Evolutionary conservation across 2,888 invertebrate species (phyloP), one percentile per base, ranked within the genome.

Genomic region (Sturmia bella): DNA sequence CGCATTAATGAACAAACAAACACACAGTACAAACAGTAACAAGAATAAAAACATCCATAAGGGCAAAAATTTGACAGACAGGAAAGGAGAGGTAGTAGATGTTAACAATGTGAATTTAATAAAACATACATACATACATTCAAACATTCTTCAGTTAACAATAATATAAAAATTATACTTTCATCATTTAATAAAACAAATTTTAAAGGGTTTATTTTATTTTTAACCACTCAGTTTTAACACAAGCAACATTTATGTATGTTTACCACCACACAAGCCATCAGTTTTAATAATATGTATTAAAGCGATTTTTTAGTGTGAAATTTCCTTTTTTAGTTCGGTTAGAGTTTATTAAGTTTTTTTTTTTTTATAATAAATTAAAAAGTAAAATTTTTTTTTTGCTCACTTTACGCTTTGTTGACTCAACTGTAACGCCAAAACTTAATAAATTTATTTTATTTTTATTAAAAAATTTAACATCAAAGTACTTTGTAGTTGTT

Each of bases 341-440:
- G 13, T 41, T 52, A 45, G 17, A 37, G 41, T 32, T 54, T 66
- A 54, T 50, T 27, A 45, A 61, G 41, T 73, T 68, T 37, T 74
- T 15, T 24, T 61, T 54, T 27, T 43, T 68, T 72, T 59, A 27
- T 39, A 61, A 57, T 56, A 64, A 52, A 52, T 41, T 37, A 17
- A 57, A 57, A 57, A 59, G 69, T 43, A n/a, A 24, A 50, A 57
- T n/a, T 43, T 56, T 52, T 24, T 66, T 69, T 75, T 78, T 82
- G 78, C 82, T 85, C 87, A 88, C 88, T 88, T 88, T 87, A 88
- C 88, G 88, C 85, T 87, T 85, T 84, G 84, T 86, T 87, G 88
- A 86, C 76, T 85, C 86, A 87, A 87, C 85, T 84, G 84, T 84
- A 85, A 83, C 84, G 76, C 83, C 81, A 79, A 61, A 70, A 70